phyloP scores from a whole-genome alignment of 1,140 invertebrate genomes.

The Lepidotrigona ventralis region DNA sequence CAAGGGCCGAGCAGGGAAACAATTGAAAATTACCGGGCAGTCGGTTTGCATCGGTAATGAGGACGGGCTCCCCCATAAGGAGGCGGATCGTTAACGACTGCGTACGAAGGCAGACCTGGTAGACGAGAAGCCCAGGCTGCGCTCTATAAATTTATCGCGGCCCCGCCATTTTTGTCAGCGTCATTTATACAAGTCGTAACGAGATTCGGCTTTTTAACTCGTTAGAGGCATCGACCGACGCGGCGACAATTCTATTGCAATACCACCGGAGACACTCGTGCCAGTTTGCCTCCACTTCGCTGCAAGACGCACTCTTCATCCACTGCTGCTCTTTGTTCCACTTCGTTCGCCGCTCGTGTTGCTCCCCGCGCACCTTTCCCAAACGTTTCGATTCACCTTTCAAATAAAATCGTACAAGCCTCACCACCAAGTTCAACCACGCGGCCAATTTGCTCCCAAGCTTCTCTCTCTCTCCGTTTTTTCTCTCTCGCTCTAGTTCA shows the following conservation, averaged over 20 bases:
- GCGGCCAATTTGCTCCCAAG: conserved; percentile 7
- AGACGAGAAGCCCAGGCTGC: conserved; percentile 56
- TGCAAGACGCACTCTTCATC: background rate
- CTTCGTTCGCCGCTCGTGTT: background rate
- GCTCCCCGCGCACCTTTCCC: conserved; percentile 1
- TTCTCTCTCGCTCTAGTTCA: background rate
- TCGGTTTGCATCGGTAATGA: conserved; percentile 68
- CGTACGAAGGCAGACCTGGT: conserved; percentile 59
- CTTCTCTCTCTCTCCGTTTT: background rate
- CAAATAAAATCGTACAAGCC: conserved; percentile 30
- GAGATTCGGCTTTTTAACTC: conserved; percentile 68
- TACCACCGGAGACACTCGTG: conserved; percentile 19
- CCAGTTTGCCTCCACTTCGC: background rate
- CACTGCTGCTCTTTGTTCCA: background rate
- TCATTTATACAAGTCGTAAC: conserved; percentile 69
- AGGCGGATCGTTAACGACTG: conserved; percentile 66
- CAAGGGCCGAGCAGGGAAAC: conserved; percentile 52
- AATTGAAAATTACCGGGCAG: conserved; percentile 64
- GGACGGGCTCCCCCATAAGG: conserved; percentile 64
- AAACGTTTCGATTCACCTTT: conserved; percentile 42
- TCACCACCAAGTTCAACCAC: background rate
- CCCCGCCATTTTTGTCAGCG: conserved; percentile 73
- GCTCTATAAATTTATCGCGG: conserved; percentile 73
- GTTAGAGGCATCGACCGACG: conserved; percentile 25
- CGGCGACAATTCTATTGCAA: conserved; percentile 41